These are phyloP conservation scores for Ligdia adustata DNA, from an alignment of 2,888 invertebrate species.

Conservation along the genomic window DNA sequence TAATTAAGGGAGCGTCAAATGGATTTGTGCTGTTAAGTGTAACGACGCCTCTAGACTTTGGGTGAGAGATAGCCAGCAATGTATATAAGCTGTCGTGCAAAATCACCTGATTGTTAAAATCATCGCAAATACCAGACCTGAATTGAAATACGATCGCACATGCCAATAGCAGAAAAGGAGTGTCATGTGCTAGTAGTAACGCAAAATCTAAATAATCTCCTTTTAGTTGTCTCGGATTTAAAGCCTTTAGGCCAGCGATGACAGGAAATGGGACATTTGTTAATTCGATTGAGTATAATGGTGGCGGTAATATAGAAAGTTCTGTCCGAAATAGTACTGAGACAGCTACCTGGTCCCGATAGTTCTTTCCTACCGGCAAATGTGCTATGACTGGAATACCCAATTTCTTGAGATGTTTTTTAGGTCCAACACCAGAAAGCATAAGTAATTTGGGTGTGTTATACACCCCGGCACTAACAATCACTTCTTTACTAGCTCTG, in stretches of 20 bases:
- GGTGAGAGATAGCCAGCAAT: conserved; percentile 49
- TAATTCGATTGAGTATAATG: conserved; percentile 13
- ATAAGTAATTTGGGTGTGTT: conserved; percentile 72
- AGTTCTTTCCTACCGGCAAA: conserved; percentile 68
- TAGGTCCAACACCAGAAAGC: conserved; percentile 75
- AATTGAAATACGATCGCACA: conserved; percentile 40
- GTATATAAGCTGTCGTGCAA: conserved; percentile 33
- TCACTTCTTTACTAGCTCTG: conserved; percentile 66
- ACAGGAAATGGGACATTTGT: conserved; percentile 47
- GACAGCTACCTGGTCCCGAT: conserved; percentile 67
- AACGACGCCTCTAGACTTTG: conserved; percentile 78
- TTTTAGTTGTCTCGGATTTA: conserved; percentile 77
- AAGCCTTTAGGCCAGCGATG: conserved; percentile 68
- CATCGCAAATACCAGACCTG: conserved; percentile 39
- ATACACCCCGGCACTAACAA: conserved; percentile 68
- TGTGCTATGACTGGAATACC: conserved; percentile 62
- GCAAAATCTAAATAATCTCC: conserved; percentile 58
- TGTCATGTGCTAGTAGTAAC: conserved; percentile 30
- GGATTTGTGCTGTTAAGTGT: conserved; percentile 79
- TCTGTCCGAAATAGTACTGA: conserved; percentile 47
- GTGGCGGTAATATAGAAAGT: conserved; percentile 12
- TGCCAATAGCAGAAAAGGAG: conserved; percentile 18
- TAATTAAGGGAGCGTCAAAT: conserved; percentile 79
- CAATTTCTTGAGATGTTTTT: conserved; percentile 49
- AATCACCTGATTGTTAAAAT: conserved; percentile 28